Evolutionary conservation across 2,888 invertebrate species (phyloP).

Genomic region (Anarsia innoxiella): DNA sequence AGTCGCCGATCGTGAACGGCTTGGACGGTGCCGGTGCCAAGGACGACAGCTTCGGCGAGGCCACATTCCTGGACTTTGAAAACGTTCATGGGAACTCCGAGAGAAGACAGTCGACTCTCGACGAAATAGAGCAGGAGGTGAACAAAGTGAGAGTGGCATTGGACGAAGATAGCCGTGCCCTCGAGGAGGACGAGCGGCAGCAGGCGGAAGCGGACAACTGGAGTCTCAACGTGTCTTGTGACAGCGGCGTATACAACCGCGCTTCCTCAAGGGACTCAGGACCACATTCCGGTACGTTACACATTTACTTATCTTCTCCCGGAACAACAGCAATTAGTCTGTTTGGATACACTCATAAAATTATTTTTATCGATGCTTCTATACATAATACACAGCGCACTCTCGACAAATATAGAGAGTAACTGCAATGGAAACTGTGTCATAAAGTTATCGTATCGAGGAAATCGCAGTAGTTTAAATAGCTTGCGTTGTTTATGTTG

Average conservation of each 20-base stretch:
- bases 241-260: constrained; percentile 77
- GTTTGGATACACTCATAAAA: constrained; percentile 41
- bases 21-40: constrained; percentile 41
- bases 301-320: constrained; percentile 20
- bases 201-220: constrained; percentile 67
- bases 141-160: constrained; percentile 66
- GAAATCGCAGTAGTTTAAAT: constrained; percentile 40
- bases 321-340: constrained; percentile 21
- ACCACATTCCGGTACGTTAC: constrained; percentile 66
- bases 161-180: constrained; percentile 66
- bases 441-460: constrained; percentile 50
- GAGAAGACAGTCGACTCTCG: constrained; percentile 59
- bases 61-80: constrained; percentile 64
- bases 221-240: constrained; percentile 73
- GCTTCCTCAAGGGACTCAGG: constrained; percentile 72
- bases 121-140: constrained; percentile 68
- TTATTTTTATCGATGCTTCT: constrained; percentile 49
- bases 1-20: constrained; percentile 39
- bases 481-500: constrained; percentile 68
- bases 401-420: constrained; percentile 49
- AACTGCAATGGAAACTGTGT: constrained; percentile 42
- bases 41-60: constrained; percentile 64
- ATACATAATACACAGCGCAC: constrained; percentile 33
- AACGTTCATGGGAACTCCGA: constrained; percentile 44
- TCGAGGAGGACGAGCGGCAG: constrained; percentile 62